phyloP scores from a whole-genome alignment of 2,888 invertebrate genomes.

The Gymnosoma rotundatum region DNA sequence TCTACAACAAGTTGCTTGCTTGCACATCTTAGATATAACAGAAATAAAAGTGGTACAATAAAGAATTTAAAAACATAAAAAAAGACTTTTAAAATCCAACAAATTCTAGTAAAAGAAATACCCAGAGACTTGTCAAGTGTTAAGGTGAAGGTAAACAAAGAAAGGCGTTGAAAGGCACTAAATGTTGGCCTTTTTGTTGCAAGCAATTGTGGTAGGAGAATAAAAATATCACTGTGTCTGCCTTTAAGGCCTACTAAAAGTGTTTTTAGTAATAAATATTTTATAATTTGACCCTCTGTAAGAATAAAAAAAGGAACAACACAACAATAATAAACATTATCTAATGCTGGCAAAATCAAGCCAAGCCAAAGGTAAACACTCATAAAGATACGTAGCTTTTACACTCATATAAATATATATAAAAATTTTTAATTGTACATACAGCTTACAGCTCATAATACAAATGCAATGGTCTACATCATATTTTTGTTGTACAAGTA shows the following conservation, averaged over 20 bases:
- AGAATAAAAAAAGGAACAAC: background rate
- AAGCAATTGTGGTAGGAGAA: slow-evolving; percentile 16
- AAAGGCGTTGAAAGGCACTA: slow-evolving; percentile 51
- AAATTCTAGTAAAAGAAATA: slow-evolving; percentile 25
- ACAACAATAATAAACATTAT: slow-evolving; percentile 13
- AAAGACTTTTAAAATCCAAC: slow-evolving; percentile 36
- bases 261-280: slow-evolving; percentile 67
- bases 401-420: background rate
- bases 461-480: slow-evolving; percentile 43
- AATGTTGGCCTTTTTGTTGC: slow-evolving; percentile 47
- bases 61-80: slow-evolving; percentile 2
- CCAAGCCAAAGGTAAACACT: background rate
- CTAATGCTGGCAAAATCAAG: slow-evolving; percentile 12
- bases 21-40: slow-evolving; percentile 46
- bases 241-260: slow-evolving; percentile 60
- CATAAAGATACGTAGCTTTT: background rate
- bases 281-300: slow-evolving; percentile 65
- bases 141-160: slow-evolving; percentile 25
- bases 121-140: slow-evolving; percentile 51
- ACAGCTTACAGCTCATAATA: slow-evolving; percentile 1
- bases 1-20: slow-evolving; percentile 63
- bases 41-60: background rate
- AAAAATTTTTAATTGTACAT: background rate
- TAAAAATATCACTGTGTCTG: slow-evolving; percentile 12
- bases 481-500: slow-evolving; percentile 23